Percentiles rank a stretch among this genome's conserved stretches.
These are phyloP conservation scores for Enteromius viviparus DNA, from an alignment of 2,797 vertebrate species.

Conservation along the genomic window DNA sequence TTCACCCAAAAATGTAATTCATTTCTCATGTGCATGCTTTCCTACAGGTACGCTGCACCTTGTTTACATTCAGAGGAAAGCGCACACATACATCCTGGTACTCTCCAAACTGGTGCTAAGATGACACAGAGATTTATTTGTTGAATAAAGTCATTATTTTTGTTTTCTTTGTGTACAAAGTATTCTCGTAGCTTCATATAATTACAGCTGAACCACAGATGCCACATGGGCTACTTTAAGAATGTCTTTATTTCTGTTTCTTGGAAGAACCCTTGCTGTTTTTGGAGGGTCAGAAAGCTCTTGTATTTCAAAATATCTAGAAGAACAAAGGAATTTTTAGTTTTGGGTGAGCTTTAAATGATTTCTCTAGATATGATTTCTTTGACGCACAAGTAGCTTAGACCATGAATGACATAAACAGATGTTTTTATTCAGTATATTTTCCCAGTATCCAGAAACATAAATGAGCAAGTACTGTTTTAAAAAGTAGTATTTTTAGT, in stretches of 20 bases:
- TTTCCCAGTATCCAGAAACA: neutral
- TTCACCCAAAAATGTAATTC: neutral
- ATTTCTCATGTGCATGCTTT: neutral
- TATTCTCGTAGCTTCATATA: neutral
- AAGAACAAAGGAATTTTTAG: neutral
- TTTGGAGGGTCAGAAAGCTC: too few species aligned
- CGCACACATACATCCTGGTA: neutral
- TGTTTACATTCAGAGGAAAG: neutral
- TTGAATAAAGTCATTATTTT: neutral
- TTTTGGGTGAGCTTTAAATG: neutral
- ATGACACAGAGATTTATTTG: neutral
- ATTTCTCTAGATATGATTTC: neutral
- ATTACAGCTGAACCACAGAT: neutral
- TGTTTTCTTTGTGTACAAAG: neutral
- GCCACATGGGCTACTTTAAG: neutral
- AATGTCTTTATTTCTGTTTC: neutral
- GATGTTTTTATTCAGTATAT: neutral
- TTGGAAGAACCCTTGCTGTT: too few species aligned
- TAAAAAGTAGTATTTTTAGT: too few species aligned
- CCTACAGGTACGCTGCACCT: neutral
- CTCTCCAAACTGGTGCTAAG: neutral
- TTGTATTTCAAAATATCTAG: neutral
- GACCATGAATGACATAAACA: neutral
- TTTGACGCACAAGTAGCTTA: neutral
- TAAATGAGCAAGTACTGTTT: neutral